Conservation (phyloP, 2,797 vertebrate genomes). For the Carduelis carduelis region DNA sequence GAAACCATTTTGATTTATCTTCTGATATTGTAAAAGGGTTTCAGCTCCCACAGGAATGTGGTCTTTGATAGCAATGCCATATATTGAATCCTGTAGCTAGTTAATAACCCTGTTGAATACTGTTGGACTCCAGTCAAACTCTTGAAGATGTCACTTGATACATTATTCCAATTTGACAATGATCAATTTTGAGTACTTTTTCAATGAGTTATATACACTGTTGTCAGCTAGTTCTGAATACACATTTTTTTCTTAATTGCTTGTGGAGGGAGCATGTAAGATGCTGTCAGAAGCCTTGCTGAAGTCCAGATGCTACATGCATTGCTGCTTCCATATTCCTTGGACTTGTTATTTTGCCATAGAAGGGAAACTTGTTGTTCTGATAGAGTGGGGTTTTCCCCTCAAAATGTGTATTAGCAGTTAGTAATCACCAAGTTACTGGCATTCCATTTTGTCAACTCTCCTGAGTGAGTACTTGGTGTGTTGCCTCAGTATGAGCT, state of each 20-base stretch:
- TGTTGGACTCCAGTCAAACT: not conserved
- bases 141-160: not conserved
- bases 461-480: not conserved
- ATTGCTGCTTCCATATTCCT: not conserved
- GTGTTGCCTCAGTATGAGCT: not conserved
- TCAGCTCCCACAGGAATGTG: not conserved
- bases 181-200: not conserved
- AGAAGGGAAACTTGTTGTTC: not conserved
- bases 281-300: not conserved
- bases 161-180: not conserved
- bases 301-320: not conserved
- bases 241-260: not conserved
- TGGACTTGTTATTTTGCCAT: not conserved
- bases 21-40: not conserved
- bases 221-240: not conserved
- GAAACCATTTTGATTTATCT: not conserved
- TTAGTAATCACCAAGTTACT: slow-evolving; percentile 19
- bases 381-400: not conserved
- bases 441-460: not conserved
- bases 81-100: not conserved
- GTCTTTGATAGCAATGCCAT: not conserved
- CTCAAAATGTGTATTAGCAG: not conserved
- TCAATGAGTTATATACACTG: not conserved
- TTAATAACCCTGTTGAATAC: not conserved
- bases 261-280: not conserved